phyloP scores from a whole-genome alignment of 2,888 invertebrate genomes.

The Liopterus haemorrhoidalis region DNA sequence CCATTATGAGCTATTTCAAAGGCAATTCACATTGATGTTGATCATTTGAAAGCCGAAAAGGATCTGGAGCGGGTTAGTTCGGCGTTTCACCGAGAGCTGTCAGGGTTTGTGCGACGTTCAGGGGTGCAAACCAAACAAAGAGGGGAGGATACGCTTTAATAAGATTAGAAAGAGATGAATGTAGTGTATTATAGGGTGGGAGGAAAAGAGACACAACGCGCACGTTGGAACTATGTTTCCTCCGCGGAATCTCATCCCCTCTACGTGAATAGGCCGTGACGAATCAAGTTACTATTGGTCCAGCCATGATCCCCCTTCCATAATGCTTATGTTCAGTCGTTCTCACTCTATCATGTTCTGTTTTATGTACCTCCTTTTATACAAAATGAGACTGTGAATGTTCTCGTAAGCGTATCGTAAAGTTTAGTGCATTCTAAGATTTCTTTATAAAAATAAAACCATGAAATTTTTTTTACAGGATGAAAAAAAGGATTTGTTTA shows the following conservation, averaged over 20 bases:
- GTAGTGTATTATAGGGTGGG: slow-evolving; percentile 36
- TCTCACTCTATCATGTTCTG: slow-evolving; percentile 29
- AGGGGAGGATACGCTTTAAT: too few relatives aligned
- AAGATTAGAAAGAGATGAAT: slow-evolving; percentile 36
- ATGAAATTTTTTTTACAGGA: neutral
- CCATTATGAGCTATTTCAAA: slow-evolving; percentile 42
- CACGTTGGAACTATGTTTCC: slow-evolving; percentile 42
- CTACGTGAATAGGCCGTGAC: slow-evolving; percentile 49
- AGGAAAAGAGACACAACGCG: slow-evolving; percentile 27
- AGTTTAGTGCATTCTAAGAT: slow-evolving; percentile 21
- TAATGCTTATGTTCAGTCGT: slow-evolving; percentile 33
- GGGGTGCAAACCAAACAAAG: slow-evolving; percentile 33
- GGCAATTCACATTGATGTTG: slow-evolving; percentile 48
- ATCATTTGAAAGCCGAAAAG: slow-evolving; percentile 51
- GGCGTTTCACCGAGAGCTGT: slow-evolving; percentile 47
- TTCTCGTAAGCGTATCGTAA: slow-evolving; percentile 19
- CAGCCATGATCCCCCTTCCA: slow-evolving; percentile 46
- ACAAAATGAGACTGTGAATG: slow-evolving; percentile 22
- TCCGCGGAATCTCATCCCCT: slow-evolving; percentile 43
- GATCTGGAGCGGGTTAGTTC: slow-evolving; percentile 48
- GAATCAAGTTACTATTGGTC: slow-evolving; percentile 58
- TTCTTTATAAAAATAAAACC: slow-evolving; percentile 6
- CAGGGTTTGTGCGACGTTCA: slow-evolving; percentile 39
- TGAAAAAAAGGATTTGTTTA: neutral
- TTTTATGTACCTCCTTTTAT: slow-evolving; percentile 21